These are phyloP conservation scores for Antechinus flavipes DNA, from an alignment of 2,113 vertebrate genomes.

Conservation along the genomic window DNA sequence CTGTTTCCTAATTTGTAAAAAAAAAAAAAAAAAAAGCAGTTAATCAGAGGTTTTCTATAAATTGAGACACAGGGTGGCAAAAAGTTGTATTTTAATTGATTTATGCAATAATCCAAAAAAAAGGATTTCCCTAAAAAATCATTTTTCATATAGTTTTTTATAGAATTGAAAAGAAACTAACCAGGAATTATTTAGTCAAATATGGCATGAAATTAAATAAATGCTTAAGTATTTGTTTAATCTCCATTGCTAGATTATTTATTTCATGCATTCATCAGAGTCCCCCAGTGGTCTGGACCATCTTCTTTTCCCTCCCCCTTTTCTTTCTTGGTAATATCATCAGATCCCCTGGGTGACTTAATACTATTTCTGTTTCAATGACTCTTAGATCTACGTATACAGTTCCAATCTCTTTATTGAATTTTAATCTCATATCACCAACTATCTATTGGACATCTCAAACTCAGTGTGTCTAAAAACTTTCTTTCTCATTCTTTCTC, in stretches of 20 bases:
- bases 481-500: neutral
- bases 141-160: slow-evolving; percentile 27
- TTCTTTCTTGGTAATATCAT: neutral
- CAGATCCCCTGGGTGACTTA: neutral
- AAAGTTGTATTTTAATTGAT: neutral
- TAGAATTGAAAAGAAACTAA: slow-evolving; percentile 9
- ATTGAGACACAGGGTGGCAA: neutral
- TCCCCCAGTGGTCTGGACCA: neutral
- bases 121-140: neutral
- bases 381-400: neutral
- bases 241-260: no score
- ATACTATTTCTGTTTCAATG: neutral
- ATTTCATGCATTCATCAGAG: neutral
- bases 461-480: neutral
- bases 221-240: neutral
- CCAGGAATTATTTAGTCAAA: neutral
- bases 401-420: neutral
- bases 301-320: neutral
- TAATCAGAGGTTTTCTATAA: neutral
- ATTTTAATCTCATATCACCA: neutral
- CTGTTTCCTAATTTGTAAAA: neutral
- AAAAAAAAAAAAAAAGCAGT: neutral
- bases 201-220: neutral
- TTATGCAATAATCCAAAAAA: neutral
- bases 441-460: neutral